phyloP scores from a whole-genome alignment of 2,797 vertebrate species.

The Lutjanus campechanus region DNA sequence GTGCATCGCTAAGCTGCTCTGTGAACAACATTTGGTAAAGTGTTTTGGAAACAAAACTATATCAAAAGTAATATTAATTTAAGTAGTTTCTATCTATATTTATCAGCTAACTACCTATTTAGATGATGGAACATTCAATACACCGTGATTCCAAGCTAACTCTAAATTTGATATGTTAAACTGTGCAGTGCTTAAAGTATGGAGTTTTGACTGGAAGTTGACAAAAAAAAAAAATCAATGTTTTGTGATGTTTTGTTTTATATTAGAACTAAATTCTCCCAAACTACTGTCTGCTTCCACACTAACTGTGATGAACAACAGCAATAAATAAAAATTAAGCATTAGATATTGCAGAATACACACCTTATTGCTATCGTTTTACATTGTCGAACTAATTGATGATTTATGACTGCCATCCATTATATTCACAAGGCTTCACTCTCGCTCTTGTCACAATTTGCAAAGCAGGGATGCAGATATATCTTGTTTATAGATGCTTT shows the following conservation, averaged over 20 bases:
- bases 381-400: slow-evolving; percentile 24
- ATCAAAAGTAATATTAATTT: background rate
- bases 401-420: slow-evolving; percentile 50
- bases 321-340: slow-evolving; percentile 27
- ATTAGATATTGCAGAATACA: slow-evolving; percentile 13
- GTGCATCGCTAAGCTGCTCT: background rate
- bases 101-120: too few relatives aligned
- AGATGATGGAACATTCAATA: too few relatives aligned
- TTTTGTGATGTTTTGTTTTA: background rate
- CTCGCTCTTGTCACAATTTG: slow-evolving; percentile 24
- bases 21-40: background rate
- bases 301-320: slow-evolving; percentile 29
- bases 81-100: background rate
- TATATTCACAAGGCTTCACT: slow-evolving; percentile 5
- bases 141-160: too few relatives aligned
- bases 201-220: background rate
- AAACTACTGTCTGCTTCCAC: background rate
- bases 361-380: slow-evolving; percentile 5
- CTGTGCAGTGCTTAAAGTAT: background rate
- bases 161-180: background rate
- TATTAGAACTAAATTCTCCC: background rate
- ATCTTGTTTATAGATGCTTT: slow-evolving; percentile 37
- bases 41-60: background rate
- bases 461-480: slow-evolving; percentile 18
- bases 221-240: background rate